Evolutionary conservation across 1,140 invertebrate genomes (phyloP), one percentile per base, ranked within the genome.

Genomic region (Plectrocnemia conspersa): DNA sequence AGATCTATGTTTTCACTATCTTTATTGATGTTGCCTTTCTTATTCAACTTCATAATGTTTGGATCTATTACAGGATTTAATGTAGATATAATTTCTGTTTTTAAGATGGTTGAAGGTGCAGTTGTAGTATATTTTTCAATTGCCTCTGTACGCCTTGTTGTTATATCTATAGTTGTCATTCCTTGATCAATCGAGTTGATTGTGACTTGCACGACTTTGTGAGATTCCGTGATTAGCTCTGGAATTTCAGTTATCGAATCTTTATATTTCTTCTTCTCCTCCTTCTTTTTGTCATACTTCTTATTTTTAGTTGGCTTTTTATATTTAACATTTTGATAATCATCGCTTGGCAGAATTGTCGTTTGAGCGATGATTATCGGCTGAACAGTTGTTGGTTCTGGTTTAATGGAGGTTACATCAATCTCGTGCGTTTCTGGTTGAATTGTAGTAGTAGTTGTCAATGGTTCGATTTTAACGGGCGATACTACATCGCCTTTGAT

Each of bases 121-220:
- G 22, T 44, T 42, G 44, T 3, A 4, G 54, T 49, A 15, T 15
- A n/a, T 24, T 36, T 45, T 24, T 15, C 11, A 6, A 56, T 55
- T 32, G 24, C 54, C 44, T 50, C 47, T 9, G 67, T 66, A 16
- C 66, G 52, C 60, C 60, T 68, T 3, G 70, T 74, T 15, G 71
- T 68, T 23, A 72, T 54, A 64, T 72, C 70, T 47, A 68, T 64
- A 6, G 66, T 60, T 21, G 62, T 64, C 9, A 67, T 56, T 48
- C 61, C 63, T n/a, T n/a, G n/a, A n/a, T n/a, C n/a, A n/a, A n/a
- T n/a, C n/a, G n/a, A n/a, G n/a, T n/a, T 58, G 32, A 69, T 64
- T 33, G 67, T 71, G 24, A 71, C 69, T 63, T 69, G 66, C 6
- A 73, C 65, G 24, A 71, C 62, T 68, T 74, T 71, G 42, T 72